phyloP scores from a whole-genome alignment of 1,140 invertebrate genomes.

The Drosophila navojoa region DNA sequence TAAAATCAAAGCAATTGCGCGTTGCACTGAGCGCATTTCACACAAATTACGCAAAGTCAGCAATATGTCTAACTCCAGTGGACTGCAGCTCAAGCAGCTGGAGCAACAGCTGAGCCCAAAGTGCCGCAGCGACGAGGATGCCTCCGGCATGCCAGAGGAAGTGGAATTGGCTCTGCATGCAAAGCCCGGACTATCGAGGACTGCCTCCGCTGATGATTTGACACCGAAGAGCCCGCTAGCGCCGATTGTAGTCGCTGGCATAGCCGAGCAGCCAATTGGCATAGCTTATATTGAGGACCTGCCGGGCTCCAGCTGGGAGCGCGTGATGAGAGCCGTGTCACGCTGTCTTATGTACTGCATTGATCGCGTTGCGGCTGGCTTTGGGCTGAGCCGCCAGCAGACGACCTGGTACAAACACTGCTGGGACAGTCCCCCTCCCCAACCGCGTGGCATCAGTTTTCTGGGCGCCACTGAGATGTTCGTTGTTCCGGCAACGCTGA shows the following conservation, averaged over 20 bases:
- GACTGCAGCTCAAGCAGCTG: background rate
- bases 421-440: slow-evolving; percentile 45
- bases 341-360: slow-evolving; percentile 30
- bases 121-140: background rate
- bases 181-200: background rate
- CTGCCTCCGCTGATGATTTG: background rate
- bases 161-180: slow-evolving; percentile 12
- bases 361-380: slow-evolving; percentile 42
- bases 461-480: background rate
- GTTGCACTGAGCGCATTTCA: background rate
- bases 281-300: background rate
- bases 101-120: background rate
- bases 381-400: slow-evolving; percentile 55
- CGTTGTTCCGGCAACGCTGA: background rate
- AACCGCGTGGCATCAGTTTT: slow-evolving; percentile 9
- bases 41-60: background rate
- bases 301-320: slow-evolving; percentile 4
- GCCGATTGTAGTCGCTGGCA: background rate
- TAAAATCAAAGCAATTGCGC: background rate
- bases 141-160: background rate
- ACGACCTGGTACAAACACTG: slow-evolving; percentile 62
- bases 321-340: slow-evolving; percentile 9
- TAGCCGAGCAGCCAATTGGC: background rate
- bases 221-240: background rate
- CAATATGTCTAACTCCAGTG: slow-evolving; percentile 10